These are phyloP conservation scores for Caenorhabditis sulstoni DNA, from an alignment of 2,888 invertebrate species.

Conservation along the genomic window DNA sequence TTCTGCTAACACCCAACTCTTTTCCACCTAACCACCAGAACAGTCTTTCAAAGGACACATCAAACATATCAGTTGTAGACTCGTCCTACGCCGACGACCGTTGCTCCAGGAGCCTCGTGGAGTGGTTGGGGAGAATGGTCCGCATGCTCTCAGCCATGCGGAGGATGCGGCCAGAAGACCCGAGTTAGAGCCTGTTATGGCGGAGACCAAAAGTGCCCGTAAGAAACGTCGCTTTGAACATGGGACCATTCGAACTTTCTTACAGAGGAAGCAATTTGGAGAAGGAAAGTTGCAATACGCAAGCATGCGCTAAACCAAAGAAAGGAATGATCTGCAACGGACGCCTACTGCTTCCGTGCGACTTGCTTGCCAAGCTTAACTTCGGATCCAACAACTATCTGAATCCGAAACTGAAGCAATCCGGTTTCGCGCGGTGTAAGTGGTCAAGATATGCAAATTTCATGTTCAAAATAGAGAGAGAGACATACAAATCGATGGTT, in stretches of 20 bases:
- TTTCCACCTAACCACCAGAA: slow-evolving; percentile 22
- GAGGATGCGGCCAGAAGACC: slow-evolving; percentile 70
- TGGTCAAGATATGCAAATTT: slow-evolving; percentile 20
- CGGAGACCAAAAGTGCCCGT: slow-evolving; percentile 74
- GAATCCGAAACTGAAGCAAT: slow-evolving; percentile 60
- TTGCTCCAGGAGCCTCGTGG: slow-evolving; percentile 57
- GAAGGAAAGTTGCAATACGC: slow-evolving; percentile 70
- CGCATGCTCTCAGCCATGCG: slow-evolving; percentile 68
- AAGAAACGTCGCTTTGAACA: slow-evolving; percentile 12
- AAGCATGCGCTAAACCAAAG: slow-evolving; percentile 68
- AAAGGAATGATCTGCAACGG: slow-evolving; percentile 70
- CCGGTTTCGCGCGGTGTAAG: slow-evolving; percentile 54
- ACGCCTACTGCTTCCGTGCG: slow-evolving; percentile 76
- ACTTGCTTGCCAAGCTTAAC: slow-evolving; percentile 72
- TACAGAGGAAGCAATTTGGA: slow-evolving; percentile 71
- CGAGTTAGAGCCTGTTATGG: slow-evolving; percentile 75
- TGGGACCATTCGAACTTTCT: not conserved
- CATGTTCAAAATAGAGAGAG: not conserved
- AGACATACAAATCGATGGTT: not conserved
- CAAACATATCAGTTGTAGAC: slow-evolving; percentile 16
- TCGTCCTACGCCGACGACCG: slow-evolving; percentile 43
- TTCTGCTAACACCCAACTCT: slow-evolving; percentile 15
- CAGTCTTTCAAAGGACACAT: too few relatives aligned
- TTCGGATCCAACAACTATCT: slow-evolving; percentile 72
- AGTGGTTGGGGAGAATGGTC: slow-evolving; percentile 71